phyloP scores from a whole-genome alignment of 92 coral and sea anemone genomes.

The Parazoanthus atlanticus region DNA sequence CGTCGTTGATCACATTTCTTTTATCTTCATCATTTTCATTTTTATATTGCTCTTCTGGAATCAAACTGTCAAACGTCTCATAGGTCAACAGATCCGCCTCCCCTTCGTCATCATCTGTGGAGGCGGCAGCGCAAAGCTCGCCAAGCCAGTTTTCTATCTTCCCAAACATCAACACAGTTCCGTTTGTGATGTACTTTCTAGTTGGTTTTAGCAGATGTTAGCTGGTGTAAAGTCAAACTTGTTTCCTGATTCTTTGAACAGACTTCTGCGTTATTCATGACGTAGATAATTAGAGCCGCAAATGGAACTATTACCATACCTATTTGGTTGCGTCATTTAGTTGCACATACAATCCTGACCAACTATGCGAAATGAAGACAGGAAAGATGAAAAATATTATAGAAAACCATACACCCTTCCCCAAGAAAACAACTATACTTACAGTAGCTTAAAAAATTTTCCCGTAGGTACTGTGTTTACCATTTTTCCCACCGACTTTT shows the following conservation, averaged over 20 bases:
- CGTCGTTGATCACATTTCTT: neutral
- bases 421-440: neutral
- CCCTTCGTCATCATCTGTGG: constrained; percentile 21
- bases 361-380: neutral
- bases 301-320: neutral
- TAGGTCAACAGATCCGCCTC: neutral
- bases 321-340: neutral
- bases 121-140: constrained; percentile 41
- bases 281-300: neutral
- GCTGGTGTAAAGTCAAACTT: neutral
- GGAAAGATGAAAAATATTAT: neutral
- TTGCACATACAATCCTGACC: neutral
- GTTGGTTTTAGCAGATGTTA: neutral
- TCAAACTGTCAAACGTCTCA: constrained; percentile 17
- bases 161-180: constrained; percentile 16
- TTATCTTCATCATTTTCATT: constrained; percentile 9
- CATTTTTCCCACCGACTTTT: no score
- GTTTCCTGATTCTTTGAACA: neutral
- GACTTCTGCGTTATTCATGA: neutral
- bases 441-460: no score
- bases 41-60: constrained; percentile 33
- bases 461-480: no score
- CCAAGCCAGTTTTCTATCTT: constrained; percentile 44
- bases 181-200: neutral
- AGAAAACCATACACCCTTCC: neutral